phyloP scores from a whole-genome alignment of 2,113 vertebrate genomes.

The Pseudorectes ferrugineus region DNA sequence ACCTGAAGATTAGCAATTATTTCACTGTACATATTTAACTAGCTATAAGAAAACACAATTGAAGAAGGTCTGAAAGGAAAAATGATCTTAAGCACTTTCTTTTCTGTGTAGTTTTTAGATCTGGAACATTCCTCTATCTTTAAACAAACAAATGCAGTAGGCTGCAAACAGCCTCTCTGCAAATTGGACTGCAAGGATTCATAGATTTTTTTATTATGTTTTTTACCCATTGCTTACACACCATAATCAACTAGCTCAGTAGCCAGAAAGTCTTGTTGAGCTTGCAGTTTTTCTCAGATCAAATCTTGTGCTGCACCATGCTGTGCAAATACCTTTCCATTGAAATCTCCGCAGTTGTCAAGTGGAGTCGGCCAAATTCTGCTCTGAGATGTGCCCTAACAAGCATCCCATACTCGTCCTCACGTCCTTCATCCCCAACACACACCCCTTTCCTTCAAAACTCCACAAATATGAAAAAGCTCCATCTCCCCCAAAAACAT shows the following conservation, averaged over 20 bases:
- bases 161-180: not conserved
- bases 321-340: not conserved
- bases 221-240: not conserved
- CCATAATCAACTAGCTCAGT: not conserved
- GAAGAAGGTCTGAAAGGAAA: not conserved
- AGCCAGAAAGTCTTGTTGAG: not conserved
- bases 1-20: not conserved
- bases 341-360: not conserved
- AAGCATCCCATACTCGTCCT: not conserved
- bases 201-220: not conserved
- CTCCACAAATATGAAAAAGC: not conserved
- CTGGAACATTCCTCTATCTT: not conserved
- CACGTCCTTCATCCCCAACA: not conserved
- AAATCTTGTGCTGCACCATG: not conserved
- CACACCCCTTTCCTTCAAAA: not conserved
- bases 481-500: accelerated
- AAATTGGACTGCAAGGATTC: not conserved
- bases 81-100: not conserved
- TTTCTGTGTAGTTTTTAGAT: not conserved
- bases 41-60: not conserved
- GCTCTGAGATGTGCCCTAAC: not conserved
- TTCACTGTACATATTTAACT: not conserved
- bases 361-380: not conserved
- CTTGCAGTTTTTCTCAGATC: not conserved
- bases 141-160: not conserved